A percentile compares a stretch with the other conserved stretches of the same genome.
Conservation (phyloP, 2,888 invertebrate genomes). For the Ypsolopha sequella region DNA sequence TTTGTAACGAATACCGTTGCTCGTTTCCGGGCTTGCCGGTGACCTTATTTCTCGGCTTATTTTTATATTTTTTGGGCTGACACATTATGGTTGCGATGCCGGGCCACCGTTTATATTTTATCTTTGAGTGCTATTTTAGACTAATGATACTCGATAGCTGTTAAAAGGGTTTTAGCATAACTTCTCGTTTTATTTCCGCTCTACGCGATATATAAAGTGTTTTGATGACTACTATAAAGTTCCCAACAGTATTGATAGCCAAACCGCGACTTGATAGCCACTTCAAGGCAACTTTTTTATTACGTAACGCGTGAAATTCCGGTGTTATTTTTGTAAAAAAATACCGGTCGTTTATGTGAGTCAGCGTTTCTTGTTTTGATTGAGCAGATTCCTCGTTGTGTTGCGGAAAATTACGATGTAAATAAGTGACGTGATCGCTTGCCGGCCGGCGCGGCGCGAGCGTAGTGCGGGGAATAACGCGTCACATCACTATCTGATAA, state of each 20-base stretch:
- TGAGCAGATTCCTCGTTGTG: slow-evolving; percentile 30
- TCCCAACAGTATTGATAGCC: background rate
- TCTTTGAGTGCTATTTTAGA: slow-evolving; percentile 23
- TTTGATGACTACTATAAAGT: background rate
- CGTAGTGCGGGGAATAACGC: slow-evolving; percentile 35
- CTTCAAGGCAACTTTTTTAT: background rate
- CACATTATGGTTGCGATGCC: slow-evolving; percentile 23
- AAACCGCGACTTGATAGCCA: background rate
- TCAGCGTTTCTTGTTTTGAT: slow-evolving; percentile 32
- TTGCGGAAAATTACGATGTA: slow-evolving; percentile 20
- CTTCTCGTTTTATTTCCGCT: background rate
- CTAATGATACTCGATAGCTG: slow-evolving; percentile 9
- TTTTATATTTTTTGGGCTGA: slow-evolving; percentile 56
- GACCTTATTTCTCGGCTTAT: slow-evolving; percentile 64
- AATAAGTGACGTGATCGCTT: slow-evolving; percentile 15
- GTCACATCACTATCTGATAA: slow-evolving; percentile 18
- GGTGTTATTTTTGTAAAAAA: background rate
- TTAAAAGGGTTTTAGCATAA: slow-evolving; percentile 4
- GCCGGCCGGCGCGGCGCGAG: slow-evolving; percentile 4
- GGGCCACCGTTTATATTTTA: slow-evolving; percentile 20
- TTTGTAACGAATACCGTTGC: slow-evolving; percentile 67
- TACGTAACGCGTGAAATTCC: background rate
- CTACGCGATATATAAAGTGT: background rate
- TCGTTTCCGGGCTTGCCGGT: slow-evolving; percentile 62
- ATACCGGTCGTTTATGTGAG: slow-evolving; percentile 13